These are phyloP conservation scores for Chrysolina haemoptera DNA, from an alignment of 2,888 invertebrate genomes.

Conservation along the genomic window DNA sequence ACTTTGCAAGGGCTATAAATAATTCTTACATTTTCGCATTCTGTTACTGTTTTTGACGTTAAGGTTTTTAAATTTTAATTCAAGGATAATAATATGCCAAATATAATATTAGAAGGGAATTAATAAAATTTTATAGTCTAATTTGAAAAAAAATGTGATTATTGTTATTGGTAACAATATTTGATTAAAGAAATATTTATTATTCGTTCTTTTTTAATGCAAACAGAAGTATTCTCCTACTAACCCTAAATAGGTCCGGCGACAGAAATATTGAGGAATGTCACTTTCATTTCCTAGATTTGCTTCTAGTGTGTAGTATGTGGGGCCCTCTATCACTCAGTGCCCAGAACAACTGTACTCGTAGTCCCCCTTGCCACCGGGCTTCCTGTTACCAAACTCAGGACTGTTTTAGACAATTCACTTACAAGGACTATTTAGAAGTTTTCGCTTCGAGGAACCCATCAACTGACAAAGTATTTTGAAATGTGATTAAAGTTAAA, in stretches of 20 bases:
- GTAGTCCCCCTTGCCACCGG: too few relatives aligned
- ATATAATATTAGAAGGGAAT: slow-evolving; percentile 51
- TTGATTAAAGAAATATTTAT: slow-evolving; percentile 57
- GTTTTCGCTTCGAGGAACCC: too few relatives aligned
- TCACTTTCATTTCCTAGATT: too few relatives aligned
- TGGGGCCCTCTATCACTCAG: too few relatives aligned
- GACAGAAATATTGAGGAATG: too few relatives aligned
- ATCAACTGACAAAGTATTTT: too few relatives aligned
- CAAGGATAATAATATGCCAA: slow-evolving; percentile 50
- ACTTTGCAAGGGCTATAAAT: neutral
- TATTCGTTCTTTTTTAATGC: slow-evolving; percentile 32
- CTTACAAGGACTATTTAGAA: neutral
- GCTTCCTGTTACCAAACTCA: too few relatives aligned
- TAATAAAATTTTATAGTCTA: slow-evolving; percentile 56
- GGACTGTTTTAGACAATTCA: neutral
- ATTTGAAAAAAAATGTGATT: slow-evolving; percentile 57
- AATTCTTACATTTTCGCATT: neutral
- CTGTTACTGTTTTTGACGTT: neutral
- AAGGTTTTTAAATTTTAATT: slow-evolving; percentile 25
- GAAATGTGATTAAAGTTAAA: too few relatives aligned
- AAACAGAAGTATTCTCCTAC: neutral
- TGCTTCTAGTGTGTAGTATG: too few relatives aligned
- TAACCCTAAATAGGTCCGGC: too few relatives aligned
- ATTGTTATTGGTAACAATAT: slow-evolving; percentile 58
- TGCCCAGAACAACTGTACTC: too few relatives aligned